Evolutionary conservation across 23 tunicate genomes (phyloP).

Genomic region (Oikopleura vanhoeffeni): DNA sequence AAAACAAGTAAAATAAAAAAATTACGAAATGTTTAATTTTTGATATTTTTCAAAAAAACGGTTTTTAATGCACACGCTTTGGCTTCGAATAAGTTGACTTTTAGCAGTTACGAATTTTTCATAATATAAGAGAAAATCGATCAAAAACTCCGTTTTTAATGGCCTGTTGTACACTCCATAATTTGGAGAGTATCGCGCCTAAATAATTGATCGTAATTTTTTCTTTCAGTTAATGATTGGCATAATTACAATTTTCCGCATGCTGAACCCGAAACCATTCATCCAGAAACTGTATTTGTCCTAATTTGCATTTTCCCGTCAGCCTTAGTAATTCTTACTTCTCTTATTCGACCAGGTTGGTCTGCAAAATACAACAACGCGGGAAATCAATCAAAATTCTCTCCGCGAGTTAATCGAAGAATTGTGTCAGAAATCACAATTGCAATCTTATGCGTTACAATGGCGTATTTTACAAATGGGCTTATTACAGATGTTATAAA

Average conservation of each 20-base stretch:
- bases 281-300: not conserved
- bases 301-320: not conserved
- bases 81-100: no score
- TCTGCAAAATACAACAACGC: not conserved
- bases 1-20: no score
- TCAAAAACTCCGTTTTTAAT: no score
- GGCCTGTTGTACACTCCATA: no score
- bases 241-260: constrained; percentile 1
- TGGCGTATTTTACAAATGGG: not conserved
- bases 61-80: no score
- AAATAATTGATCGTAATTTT: no score
- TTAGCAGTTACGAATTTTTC: no score
- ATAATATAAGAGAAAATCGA: no score
- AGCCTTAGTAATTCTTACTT: not conserved
- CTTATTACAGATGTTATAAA: not conserved
- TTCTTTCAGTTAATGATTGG: not conserved
- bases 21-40: no score
- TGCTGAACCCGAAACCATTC: not conserved
- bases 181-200: no score
- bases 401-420: not conserved
- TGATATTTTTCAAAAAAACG: no score
- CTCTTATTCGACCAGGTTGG: not conserved
- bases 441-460: not conserved
- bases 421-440: not conserved
- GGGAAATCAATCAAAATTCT: no score